Evolutionary conservation across 1,140 invertebrate genomes (phyloP).

Genomic region (Meloidogyne chitwoodi): DNA sequence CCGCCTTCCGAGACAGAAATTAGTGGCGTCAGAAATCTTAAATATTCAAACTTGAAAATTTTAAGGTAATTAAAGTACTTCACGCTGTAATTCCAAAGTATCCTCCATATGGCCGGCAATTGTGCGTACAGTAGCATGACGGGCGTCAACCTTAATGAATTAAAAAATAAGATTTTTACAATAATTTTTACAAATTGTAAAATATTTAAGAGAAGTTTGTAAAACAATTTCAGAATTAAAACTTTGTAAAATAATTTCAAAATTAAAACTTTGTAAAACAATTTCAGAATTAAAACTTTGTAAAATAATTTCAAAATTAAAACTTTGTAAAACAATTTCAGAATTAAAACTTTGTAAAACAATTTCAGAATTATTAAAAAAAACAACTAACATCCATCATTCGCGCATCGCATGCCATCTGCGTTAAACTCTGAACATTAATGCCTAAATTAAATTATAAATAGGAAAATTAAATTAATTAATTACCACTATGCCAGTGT

Average conservation of each 20-base stretch:
- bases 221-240: too few species aligned
- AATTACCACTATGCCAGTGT: slow-evolving; percentile 60
- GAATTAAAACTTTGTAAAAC: too few species aligned
- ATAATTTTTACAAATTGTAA: too few species aligned
- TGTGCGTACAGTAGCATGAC: slow-evolving; percentile 56
- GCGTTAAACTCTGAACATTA: slow-evolving; percentile 58
- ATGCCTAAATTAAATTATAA: slow-evolving; percentile 47
- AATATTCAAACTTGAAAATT: not conserved
- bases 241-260: not conserved
- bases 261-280: not conserved
- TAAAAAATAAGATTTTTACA: not conserved
- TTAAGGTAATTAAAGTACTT: slow-evolving; percentile 34
- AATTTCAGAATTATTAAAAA: not conserved
- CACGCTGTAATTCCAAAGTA: slow-evolving; percentile 57
- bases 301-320: too few species aligned
- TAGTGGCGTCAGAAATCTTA: slow-evolving; percentile 58
- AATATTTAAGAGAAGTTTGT: too few species aligned
- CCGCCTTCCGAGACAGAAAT: slow-evolving; percentile 61
- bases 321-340: too few species aligned
- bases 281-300: too few species aligned
- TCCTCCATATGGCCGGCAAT: slow-evolving; percentile 61
- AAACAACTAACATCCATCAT: slow-evolving; percentile 51
- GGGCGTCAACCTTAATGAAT: slow-evolving; percentile 39
- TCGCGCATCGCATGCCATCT: slow-evolving; percentile 59
- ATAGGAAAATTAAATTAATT: too few species aligned